A percentile compares a stretch with the other conserved stretches of the same genome.
phyloP scores from a whole-genome alignment of 2,888 invertebrate species.

The Polyploca ridens region DNA sequence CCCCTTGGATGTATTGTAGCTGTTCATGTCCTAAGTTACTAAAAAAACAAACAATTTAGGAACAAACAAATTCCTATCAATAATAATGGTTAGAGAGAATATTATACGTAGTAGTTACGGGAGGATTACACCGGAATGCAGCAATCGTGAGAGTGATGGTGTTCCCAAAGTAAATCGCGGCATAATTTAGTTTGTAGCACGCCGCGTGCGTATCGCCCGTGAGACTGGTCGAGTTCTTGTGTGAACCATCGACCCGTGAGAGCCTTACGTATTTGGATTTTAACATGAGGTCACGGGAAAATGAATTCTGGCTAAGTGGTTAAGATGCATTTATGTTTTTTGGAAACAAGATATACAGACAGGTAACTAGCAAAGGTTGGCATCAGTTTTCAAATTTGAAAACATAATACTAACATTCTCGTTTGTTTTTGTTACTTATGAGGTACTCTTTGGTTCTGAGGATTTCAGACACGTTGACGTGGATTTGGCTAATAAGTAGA shows the following conservation, averaged over 20 bases:
- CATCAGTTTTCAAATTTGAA: no score
- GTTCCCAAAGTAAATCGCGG: slow-evolving; percentile 51
- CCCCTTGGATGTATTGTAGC: no score
- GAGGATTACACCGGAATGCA: slow-evolving; percentile 34
- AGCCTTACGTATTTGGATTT: slow-evolving; percentile 35
- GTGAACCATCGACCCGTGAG: slow-evolving; percentile 53
- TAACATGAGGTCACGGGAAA: slow-evolving; percentile 41
- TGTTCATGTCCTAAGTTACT: background rate
- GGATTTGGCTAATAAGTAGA: no score
- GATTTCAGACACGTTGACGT: no score
- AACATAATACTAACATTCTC: no score
- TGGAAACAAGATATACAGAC: background rate
- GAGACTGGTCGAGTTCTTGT: slow-evolving; percentile 50
- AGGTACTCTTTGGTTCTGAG: no score
- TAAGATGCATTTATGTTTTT: background rate
- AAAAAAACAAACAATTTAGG: background rate
- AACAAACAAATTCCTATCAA: no score
- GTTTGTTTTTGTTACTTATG: no score
- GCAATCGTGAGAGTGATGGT: slow-evolving; percentile 48
- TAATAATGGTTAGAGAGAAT: background rate
- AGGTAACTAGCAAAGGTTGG: no score
- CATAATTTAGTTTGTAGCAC: slow-evolving; percentile 46
- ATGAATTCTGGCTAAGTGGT: slow-evolving; percentile 15
- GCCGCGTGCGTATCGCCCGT: slow-evolving; percentile 32
- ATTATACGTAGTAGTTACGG: slow-evolving; percentile 25